phyloP scores from a whole-genome alignment of 2,888 invertebrate species.

The Drosophila vallismaia region DNA sequence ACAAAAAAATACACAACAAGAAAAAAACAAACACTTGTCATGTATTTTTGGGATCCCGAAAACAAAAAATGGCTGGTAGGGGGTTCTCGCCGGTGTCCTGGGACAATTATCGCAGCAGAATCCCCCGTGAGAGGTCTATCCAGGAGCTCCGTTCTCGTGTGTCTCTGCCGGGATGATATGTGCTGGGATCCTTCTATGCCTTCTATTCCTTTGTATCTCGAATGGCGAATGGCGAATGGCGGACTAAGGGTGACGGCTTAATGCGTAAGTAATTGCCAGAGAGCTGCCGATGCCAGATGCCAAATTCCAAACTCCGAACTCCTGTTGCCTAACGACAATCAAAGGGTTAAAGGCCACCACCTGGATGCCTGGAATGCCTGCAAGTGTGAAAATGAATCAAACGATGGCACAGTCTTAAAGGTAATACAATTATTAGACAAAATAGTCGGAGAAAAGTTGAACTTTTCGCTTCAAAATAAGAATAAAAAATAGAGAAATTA shows the following conservation, averaged over 20 bases:
- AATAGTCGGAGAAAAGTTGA: not conserved
- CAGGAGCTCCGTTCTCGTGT: not conserved
- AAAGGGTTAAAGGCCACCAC: conserved; percentile 14
- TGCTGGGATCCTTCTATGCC: not conserved
- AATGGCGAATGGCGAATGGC: not conserved
- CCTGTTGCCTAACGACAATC: conserved; percentile 19
- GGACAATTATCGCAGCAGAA: not conserved
- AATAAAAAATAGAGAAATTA: no score
- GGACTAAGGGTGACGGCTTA: not conserved
- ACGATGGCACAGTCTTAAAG: conserved; percentile 5
- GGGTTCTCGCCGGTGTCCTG: not conserved
- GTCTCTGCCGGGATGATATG: not conserved
- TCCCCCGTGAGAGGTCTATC: not conserved
- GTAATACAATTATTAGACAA: not conserved
- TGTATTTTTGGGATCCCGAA: not conserved
- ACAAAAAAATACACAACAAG: not conserved
- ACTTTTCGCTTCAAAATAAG: no score
- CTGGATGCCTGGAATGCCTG: not conserved
- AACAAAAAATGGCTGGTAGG: not conserved
- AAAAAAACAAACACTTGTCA: conserved; percentile 19
- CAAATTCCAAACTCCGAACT: not conserved
- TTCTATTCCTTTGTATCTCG: not conserved
- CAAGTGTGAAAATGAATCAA: conserved; percentile 6
- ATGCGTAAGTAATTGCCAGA: not conserved
- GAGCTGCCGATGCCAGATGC: not conserved